Percentiles rank a stretch among this genome's conserved stretches.
Conservation (phyloP, 2,113 vertebrate species). For the Cephalopterus ornatus region DNA sequence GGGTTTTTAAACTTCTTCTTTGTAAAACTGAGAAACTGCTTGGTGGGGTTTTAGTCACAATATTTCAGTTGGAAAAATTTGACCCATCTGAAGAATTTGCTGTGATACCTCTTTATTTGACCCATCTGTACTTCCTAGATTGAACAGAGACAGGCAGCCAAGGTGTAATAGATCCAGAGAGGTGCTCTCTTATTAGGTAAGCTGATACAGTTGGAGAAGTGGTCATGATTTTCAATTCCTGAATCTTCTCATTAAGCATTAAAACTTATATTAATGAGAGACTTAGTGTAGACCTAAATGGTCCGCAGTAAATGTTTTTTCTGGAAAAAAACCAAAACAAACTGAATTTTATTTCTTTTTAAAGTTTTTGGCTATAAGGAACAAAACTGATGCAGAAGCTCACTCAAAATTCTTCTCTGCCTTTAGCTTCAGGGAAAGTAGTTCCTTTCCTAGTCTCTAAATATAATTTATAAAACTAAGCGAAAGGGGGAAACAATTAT, state of each 20-base stretch:
- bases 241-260: neutral
- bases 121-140: neutral
- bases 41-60: neutral
- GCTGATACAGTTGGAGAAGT: neutral
- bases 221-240: neutral
- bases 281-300: neutral
- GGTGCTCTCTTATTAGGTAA: neutral
- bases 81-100: neutral
- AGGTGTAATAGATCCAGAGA: neutral
- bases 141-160: neutral
- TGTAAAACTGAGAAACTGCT: neutral
- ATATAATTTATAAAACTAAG: neutral
- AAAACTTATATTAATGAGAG: neutral
- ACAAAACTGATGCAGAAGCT: neutral
- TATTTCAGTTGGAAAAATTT: neutral
- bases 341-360: neutral
- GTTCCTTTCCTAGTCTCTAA: neutral
- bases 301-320: neutral
- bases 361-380: neutral
- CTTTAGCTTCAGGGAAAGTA: neutral
- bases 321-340: neutral
- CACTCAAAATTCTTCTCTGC: neutral
- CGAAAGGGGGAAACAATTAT: neutral
- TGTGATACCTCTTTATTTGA: neutral
- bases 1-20: neutral